A percentile compares a stretch with the other conserved stretches of the same genome.
These are phyloP conservation scores for Drosophila mercatorum DNA, from an alignment of 2,888 invertebrate genomes.

Conservation along the genomic window DNA sequence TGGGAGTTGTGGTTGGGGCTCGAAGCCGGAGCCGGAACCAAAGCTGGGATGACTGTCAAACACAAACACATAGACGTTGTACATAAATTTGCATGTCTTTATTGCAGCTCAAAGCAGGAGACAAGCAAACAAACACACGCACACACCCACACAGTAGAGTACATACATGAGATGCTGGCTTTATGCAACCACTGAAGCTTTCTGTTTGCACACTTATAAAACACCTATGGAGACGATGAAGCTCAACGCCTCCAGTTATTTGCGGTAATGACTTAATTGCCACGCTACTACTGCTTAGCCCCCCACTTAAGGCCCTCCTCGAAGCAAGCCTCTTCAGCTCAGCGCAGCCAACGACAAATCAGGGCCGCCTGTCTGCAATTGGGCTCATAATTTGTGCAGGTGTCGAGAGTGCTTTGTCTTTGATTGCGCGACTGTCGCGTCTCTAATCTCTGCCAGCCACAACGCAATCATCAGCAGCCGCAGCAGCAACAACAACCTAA, in stretches of 20 bases:
- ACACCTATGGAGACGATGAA: conserved; percentile 56
- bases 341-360: conserved; percentile 15
- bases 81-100: conserved; percentile 80
- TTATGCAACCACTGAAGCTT: conserved; percentile 65
- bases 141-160: conserved; percentile 2
- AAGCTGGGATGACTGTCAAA: conserved; percentile 17
- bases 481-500: background rate
- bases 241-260: conserved; percentile 62
- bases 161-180: conserved; percentile 27
- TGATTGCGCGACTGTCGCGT: conserved; percentile 68
- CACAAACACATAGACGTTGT: conserved; percentile 29
- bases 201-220: conserved; percentile 78
- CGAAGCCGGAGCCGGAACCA: background rate
- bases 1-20: background rate
- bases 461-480: conserved; percentile 48
- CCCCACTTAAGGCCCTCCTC: conserved; percentile 3
- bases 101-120: conserved; percentile 67
- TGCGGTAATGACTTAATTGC: conserved; percentile 78
- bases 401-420: conserved; percentile 76
- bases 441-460: conserved; percentile 77
- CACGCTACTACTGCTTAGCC: conserved; percentile 44
- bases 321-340: conserved; percentile 1
- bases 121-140: conserved; percentile 43
- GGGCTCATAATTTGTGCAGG: conserved; percentile 76
- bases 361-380: conserved; percentile 43